phyloP scores from a whole-genome alignment of 2,113 vertebrate species.

The Apaloderma vittatum region DNA sequence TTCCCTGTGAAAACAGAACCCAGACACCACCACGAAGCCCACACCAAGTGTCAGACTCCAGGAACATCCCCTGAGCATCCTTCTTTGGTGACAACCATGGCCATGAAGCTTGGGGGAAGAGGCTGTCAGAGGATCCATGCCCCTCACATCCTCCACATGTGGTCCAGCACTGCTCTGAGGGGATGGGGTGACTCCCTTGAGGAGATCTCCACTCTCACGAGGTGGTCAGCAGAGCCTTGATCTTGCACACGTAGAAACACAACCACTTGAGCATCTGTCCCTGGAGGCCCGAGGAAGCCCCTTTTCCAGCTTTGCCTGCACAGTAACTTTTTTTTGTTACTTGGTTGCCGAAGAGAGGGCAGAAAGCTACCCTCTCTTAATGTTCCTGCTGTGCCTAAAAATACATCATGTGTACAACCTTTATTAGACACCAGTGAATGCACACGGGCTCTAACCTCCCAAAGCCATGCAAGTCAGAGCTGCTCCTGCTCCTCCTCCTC shows the following conservation, averaged over 20 bases:
- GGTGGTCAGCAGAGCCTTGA: not conserved
- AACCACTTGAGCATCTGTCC: accelerated
- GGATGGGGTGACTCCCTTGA: not conserved
- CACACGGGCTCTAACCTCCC: not conserved
- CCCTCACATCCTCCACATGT: accelerated
- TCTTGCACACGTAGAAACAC: not conserved
- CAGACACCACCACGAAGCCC: accelerated
- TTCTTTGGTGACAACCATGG: accelerated
- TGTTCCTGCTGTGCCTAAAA: not conserved
- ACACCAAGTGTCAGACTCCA: accelerated
- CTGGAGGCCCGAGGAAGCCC: not conserved
- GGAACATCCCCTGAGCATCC: not conserved
- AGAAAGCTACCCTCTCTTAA: not conserved
- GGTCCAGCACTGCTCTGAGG: not conserved
- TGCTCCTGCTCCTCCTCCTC: not conserved
- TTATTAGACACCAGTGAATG: not conserved
- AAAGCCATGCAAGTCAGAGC: accelerated
- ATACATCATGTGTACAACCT: accelerated
- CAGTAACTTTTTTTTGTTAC: not conserved
- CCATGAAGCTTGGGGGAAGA: not conserved
- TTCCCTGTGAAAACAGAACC: not conserved
- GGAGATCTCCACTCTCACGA: not conserved
- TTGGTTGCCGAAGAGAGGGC: not conserved
- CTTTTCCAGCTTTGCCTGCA: not conserved
- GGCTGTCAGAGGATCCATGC: not conserved